phyloP scores from a whole-genome alignment of 2,113 vertebrate genomes.

The Petrocephalus zakoni region DNA sequence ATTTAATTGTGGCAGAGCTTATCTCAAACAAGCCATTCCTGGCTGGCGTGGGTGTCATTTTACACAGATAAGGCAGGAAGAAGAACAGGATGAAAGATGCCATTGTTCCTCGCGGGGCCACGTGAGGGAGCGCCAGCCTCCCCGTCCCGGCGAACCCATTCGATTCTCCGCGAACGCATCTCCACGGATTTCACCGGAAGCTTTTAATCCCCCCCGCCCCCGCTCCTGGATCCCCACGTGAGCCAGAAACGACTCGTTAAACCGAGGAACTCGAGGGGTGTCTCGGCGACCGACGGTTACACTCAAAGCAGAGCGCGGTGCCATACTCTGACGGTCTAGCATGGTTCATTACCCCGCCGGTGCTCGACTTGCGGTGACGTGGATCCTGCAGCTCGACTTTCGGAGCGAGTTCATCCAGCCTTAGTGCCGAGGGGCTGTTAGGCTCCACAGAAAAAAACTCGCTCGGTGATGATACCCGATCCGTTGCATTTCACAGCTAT shows the following conservation, averaged over 20 bases:
- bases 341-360: neutral
- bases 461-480: neutral
- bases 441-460: neutral
- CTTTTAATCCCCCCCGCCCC: neutral
- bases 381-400: neutral
- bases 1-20: conserved; percentile 3
- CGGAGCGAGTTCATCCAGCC: neutral
- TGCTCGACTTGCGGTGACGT: neutral
- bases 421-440: neutral
- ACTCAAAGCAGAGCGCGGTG: neutral
- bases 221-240: neutral
- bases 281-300: neutral
- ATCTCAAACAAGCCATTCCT: neutral
- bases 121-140: neutral
- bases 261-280: neutral
- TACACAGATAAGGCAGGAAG: neutral
- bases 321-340: neutral
- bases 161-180: neutral
- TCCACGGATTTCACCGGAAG: neutral
- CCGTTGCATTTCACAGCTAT: neutral
- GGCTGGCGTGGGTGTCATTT: neutral
- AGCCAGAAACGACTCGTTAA: neutral
- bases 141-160: neutral
- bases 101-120: neutral
- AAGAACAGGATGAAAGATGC: neutral